A percentile compares a stretch with the other conserved stretches of the same genome.
Conservation (phyloP, 2,888 invertebrate genomes). For the Drosophila borborema region DNA sequence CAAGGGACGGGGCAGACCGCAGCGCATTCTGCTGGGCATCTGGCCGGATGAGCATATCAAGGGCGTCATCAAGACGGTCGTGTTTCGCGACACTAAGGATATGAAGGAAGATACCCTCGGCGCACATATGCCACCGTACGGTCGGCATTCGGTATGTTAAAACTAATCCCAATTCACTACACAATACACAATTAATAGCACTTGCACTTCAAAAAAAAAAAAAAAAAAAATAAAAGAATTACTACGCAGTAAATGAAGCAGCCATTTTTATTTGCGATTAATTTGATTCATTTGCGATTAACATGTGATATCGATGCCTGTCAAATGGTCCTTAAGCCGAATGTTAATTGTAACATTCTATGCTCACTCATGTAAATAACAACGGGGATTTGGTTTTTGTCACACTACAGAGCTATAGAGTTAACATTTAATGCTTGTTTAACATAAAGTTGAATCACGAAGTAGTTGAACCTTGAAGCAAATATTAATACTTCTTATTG, state of each 20-base stretch:
- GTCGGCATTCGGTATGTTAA: conserved; percentile 87
- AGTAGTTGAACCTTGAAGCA: not conserved
- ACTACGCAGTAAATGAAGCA: not conserved
- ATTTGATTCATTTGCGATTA: conserved; percentile 2
- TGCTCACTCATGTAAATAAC: not conserved
- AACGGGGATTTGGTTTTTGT: not conserved
- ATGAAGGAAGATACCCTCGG: conserved; percentile 88
- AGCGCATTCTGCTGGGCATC: conserved; percentile 94
- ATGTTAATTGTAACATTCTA: not conserved
- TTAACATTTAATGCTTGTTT: not conserved
- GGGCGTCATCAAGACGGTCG: conserved; percentile 95
- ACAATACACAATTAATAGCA: not conserved
- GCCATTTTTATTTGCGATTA: not conserved
- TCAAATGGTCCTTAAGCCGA: not conserved
- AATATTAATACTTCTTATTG: not conserved
- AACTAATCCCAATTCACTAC: not conserved
- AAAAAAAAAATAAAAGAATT: not conserved
- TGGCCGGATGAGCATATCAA: conserved; percentile 98
- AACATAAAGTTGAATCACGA: not conserved
- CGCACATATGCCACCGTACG: conserved; percentile 86
- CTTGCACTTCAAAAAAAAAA: not conserved
- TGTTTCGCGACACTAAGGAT: conserved; percentile 94
- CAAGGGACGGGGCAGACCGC: conserved; percentile 95
- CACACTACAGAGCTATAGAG: not conserved
- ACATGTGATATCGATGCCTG: not conserved